Evolutionary conservation across 2,888 invertebrate species (phyloP).

Genomic region (Proisotoma minuta): DNA sequence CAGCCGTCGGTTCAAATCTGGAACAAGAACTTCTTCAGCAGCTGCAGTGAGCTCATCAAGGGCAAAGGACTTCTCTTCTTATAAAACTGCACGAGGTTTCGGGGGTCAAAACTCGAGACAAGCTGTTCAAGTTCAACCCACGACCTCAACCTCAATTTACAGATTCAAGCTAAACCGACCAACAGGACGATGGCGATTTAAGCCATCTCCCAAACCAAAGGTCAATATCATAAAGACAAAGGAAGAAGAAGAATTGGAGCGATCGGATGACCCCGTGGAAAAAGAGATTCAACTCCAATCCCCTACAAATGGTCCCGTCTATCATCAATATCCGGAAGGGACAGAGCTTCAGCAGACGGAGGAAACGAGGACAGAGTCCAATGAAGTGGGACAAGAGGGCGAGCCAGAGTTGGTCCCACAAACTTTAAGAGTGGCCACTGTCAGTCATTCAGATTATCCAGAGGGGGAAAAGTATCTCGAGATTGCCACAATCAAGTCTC

Average conservation of each 20-base stretch:
- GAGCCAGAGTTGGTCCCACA: conserved; percentile 58
- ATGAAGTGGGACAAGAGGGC: conserved; percentile 38
- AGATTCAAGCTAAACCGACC: conserved; percentile 77
- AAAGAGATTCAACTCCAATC: background rate
- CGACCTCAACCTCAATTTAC: conserved; percentile 52
- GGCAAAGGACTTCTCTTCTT: conserved; percentile 9
- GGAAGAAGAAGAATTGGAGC: conserved; percentile 43
- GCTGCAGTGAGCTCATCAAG: background rate
- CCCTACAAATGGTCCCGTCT: conserved; percentile 23
- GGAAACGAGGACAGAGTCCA: conserved; percentile 44
- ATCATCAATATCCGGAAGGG: conserved; percentile 29
- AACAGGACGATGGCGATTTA: conserved; percentile 85
- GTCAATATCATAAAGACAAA: conserved; percentile 54
- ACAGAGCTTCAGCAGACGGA: conserved; percentile 33
- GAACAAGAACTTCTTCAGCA: conserved; percentile 15
- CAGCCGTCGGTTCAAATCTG: conserved; percentile 38
- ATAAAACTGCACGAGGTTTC: conserved; percentile 27
- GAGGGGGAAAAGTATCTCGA: conserved; percentile 71
- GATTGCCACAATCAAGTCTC: conserved; percentile 77
- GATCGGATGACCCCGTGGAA: conserved; percentile 23
- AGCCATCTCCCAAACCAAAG: conserved; percentile 80
- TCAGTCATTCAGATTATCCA: conserved; percentile 77
- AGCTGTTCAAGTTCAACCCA: conserved; percentile 25
- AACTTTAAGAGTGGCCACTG: conserved; percentile 81
- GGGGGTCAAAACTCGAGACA: background rate